Base-by-base conservation (phyloP, 2,888 invertebrate genomes). In the Lamproptera curius region DNA sequence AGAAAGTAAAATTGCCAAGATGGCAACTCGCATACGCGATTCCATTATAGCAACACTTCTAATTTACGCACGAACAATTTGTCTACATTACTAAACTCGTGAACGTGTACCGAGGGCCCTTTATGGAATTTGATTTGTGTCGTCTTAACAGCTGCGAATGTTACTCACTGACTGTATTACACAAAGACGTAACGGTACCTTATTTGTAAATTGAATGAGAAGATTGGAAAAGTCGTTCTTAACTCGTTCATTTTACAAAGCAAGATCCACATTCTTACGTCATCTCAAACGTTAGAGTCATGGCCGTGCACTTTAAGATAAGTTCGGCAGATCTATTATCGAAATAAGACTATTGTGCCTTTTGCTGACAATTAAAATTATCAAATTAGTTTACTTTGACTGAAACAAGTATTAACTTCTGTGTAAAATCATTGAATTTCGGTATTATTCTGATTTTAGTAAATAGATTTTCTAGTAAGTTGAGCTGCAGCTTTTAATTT, bases 201-300 rank as follows among this genome's bases (percentile, higher is more conserved):
- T 13, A 23, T 35, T 16, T 13, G 8, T 13, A 11, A 15, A 49
- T 33, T 37, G 31, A 49, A 44, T 34, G 43, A 35, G 40, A 15
- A 43, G 43, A 43, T 35, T 16, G 40, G 38, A 20, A 13, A 11
- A 17, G 28, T 49, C 43, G 38, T 34, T 34, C 23, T n/a, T 23
- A 34, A 28, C 35, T 43, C 43, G 34, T 40, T 49, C 40, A 44
- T 13, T 42, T 34, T 14, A 28, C 34, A 35, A 20, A 17, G 9
- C 26, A 35, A 40, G 40, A 40, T 40, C 35, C 11, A 34, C 39
- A 11, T 6, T 16, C 8, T 40, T 43, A 35, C 49, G 40, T 49
- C 49, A 49, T 13, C 35, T 14, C n/a, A 11, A 31, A 13, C 6
- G 20, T 20, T 6, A 20, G 4, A 6, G 20, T 20, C 6, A 20